Evolutionary conservation across 2,797 vertebrate species (phyloP).

Genomic region (Fringilla coelebs): DNA sequence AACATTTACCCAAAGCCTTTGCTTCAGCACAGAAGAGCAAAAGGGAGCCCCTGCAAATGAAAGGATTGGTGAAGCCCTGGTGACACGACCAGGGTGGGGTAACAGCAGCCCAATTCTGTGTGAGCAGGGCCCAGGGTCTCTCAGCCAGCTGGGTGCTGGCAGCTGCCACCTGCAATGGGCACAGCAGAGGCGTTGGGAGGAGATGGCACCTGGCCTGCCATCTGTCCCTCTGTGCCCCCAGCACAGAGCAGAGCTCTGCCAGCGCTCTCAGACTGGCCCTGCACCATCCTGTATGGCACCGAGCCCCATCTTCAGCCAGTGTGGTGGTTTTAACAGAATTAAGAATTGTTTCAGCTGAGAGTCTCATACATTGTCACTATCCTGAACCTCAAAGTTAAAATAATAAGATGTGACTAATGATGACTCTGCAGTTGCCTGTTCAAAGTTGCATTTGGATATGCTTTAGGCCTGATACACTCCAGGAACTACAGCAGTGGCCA

Average conservation of each 20-base stretch:
- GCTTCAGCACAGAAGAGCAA: not conserved
- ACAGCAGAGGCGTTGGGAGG: not conserved
- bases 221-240: not conserved
- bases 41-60: no score
- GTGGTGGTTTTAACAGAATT: not conserved
- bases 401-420: not conserved
- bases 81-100: no score
- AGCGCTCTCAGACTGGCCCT: not conserved
- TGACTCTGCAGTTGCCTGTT: not conserved
- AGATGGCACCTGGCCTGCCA: not conserved
- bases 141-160: rapidly evolving
- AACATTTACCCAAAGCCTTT: not conserved
- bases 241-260: rapidly evolving
- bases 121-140: not conserved
- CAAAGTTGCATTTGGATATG: not conserved
- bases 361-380: not conserved
- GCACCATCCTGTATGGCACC: rapidly evolving
- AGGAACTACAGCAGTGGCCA: not conserved
- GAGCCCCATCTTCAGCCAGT: not conserved
- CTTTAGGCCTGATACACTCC: not conserved
- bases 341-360: not conserved
- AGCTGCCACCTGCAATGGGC: not conserved
- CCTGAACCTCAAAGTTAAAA: not conserved
- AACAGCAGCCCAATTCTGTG: not conserved
- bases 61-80: not conserved